Evolutionary conservation across 53 echinoderm and acorn worm species (phyloP), one percentile per base, ranked within the genome.

Genomic region (Astropecten irregularis): DNA sequence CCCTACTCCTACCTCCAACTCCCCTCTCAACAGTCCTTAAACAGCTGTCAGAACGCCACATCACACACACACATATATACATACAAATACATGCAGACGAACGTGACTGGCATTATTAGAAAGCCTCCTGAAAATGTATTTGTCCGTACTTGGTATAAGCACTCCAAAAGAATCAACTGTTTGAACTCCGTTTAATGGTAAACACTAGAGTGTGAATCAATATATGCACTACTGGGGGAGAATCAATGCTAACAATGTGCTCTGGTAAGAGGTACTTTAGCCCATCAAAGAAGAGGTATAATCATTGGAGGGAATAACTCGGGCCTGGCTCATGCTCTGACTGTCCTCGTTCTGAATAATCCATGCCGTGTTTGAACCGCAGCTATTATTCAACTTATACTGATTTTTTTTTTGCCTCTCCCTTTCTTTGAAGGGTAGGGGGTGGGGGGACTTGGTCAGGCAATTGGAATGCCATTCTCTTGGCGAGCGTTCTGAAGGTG

Each of bases 221-320:
- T 85, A 85, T 65, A 54, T 53, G 60, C 86, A 76, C 61, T 74
- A 66, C 86, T 72, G 74, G 35, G 28, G 51, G 55, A 42, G 72
- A 76, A 85, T 85, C 86, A 76, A 85, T 85, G 86, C 86, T 74
- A 85, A 85, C 86, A 85, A 66, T 51, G 76, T 85, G 76, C 49
- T 32, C 65, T 37, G 39, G 58, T 33, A 74, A 76, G 86, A 63
- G 86, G 74, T 51, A 62, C 86, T 76, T 47, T 62, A 79, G 47
- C 61, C 79, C 79, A 61, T 79, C 62, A 18, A 62, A 62, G 47
- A 42, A 62, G 79, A 60, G 79, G 62, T 40, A 61, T 79, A 79
- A 79, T 79, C 79, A 79, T 25, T 3, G 63, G 33, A 60, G n/a
- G 44, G 44, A 62, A 60, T 58, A 76, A 39, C 32, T 26, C 47